A percentile compares a stretch with the other conserved stretches of the same genome.
These are phyloP conservation scores for Acleris emargana DNA, from an alignment of 2,888 invertebrate species.

Conservation along the genomic window DNA sequence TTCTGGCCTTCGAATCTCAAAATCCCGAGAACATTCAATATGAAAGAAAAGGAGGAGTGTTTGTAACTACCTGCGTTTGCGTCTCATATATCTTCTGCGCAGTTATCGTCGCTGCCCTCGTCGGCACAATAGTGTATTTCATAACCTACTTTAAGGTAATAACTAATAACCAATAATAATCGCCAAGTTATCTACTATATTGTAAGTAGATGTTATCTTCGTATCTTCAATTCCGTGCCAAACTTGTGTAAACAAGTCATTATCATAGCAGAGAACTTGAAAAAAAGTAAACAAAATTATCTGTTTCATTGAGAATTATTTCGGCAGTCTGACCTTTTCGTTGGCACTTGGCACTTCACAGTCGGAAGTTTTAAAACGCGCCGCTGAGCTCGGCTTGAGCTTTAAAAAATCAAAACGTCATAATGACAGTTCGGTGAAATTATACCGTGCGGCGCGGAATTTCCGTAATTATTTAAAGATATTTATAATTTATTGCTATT, in stretches of 20 bases:
- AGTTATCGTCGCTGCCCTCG: constrained; percentile 61
- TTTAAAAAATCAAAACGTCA: constrained; percentile 40
- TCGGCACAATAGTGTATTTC: constrained; percentile 74
- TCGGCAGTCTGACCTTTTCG: constrained; percentile 29
- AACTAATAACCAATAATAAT: neutral
- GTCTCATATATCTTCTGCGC: constrained; percentile 66
- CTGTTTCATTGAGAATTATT: constrained; percentile 23
- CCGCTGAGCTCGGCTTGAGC: constrained; percentile 1
- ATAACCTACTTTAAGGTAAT: constrained; percentile 71
- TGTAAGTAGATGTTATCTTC: constrained; percentile 11
- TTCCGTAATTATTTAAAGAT: constrained; percentile 20
- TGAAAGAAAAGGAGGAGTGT: constrained; percentile 84
- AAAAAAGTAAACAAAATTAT: constrained; percentile 32
- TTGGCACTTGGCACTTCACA: constrained; percentile 8
- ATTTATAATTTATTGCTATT: constrained; percentile 9
- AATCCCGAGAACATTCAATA: constrained; percentile 81
- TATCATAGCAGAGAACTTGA: constrained; percentile 24
- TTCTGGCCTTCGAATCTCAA: constrained; percentile 82
- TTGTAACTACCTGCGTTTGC: constrained; percentile 85
- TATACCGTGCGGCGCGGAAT: constrained; percentile 21
- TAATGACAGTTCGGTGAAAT: constrained; percentile 36
- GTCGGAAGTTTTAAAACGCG: constrained; percentile 36
- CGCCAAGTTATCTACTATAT: constrained; percentile 9
- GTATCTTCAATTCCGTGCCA: constrained; percentile 9
- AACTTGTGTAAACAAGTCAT: constrained; percentile 9